Base-by-base conservation (phyloP, 2,888 invertebrate genomes). In the Phania funesta region DNA sequence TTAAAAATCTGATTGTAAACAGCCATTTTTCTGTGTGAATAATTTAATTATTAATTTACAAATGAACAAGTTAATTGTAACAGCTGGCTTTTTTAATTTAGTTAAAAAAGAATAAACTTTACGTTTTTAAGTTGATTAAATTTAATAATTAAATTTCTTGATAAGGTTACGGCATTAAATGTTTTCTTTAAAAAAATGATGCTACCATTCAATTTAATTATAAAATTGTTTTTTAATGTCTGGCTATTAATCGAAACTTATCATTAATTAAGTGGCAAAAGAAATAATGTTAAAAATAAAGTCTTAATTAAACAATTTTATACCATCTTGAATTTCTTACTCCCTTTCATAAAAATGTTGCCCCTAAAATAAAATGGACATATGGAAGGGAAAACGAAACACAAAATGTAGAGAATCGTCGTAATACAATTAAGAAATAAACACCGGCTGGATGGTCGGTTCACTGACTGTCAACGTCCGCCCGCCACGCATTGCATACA, bases 251-350 rank as follows among this genome's bases (percentile, higher is more conserved):
- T 46, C 76, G 60, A 62, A 20, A 38, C 9, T 41, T 41, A 41
- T 71, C 48, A 41, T 71, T 44, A 41, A 44, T 26, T 4, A 38
- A 38, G n/a, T 71, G 48, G 24, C 38, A 58, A 67, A 65, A 7
- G n/a, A 16, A 58, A 70, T 77, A 48, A 54, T 35, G 48, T 29
- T 64, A 50, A 41, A 20, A 64, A 48, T 77, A 29, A 48, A 64
- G 22, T 78, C 54, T 56, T 71, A 56, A 78, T 71, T 71, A 48
- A 65, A 52, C 4, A 65, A 7, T 48, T 65, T 41, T 50, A 35
- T 68, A 38, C 38, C 46, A 13, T 48, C 38, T 70, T 70, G 56
- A 70, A 26, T 68, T 68, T 44, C 0, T 38, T 35, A 2, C 9
- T 22, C 20, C 2, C 50, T 48, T 20, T 7, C 11, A 52, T 1